Evolutionary conservation across 2,797 vertebrate species (phyloP).

Genomic region (Xenentodon cancila): DNA sequence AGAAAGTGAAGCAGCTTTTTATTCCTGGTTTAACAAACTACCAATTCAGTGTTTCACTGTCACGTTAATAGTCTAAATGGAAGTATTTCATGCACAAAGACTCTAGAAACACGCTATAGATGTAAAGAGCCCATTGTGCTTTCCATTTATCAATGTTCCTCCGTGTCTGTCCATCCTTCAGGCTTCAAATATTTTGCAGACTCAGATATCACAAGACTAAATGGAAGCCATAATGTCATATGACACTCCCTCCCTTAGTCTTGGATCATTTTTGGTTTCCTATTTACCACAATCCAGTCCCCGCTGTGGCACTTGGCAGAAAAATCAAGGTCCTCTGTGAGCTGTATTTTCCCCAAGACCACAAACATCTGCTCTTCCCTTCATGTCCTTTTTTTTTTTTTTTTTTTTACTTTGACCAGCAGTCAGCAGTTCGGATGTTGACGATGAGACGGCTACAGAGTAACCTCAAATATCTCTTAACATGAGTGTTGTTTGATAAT

Average conservation of each 20-base stretch:
- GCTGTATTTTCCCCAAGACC: conserved; percentile 10
- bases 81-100: neutral
- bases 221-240: conserved; percentile 65
- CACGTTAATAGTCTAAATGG: neutral
- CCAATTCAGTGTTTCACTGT: too few relatives aligned
- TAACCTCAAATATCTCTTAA: conserved; percentile 24
- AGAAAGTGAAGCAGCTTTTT: too few relatives aligned
- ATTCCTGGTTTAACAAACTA: too few relatives aligned
- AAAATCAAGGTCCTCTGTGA: conserved; percentile 16
- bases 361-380: neutral
- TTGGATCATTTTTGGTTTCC: conserved; percentile 42
- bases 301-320: conserved; percentile 12
- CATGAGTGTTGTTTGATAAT: conserved; percentile 28
- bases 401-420: conserved; percentile 8
- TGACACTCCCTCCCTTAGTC: conserved; percentile 49
- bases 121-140: neutral
- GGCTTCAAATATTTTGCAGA: conserved; percentile 56
- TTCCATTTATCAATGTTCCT: conserved; percentile 8
- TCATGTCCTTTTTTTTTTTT: neutral
- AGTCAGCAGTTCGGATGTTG: conserved; percentile 22
- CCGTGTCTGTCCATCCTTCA: conserved; percentile 31
- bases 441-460: conserved; percentile 12
- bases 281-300: conserved; percentile 18
- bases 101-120: neutral
- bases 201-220: conserved; percentile 77